These are phyloP conservation scores for Phyllotis vaccarum DNA, from an alignment of 2,797 vertebrate genomes.

Conservation along the genomic window DNA sequence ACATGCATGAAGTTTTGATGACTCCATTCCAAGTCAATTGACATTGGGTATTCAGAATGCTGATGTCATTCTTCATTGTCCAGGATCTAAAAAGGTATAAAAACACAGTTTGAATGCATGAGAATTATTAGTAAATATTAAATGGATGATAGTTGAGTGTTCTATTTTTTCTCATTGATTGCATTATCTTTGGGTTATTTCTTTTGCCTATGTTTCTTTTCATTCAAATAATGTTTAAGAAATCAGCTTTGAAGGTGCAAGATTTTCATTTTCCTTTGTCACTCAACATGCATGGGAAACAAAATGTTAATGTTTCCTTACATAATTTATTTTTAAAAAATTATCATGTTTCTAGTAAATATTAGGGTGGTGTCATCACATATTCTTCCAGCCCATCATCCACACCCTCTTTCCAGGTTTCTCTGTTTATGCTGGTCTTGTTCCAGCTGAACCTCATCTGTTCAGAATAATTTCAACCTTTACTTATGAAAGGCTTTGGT, in stretches of 20 bases:
- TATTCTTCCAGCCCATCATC: neutral
- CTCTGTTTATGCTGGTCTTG: conserved; percentile 51
- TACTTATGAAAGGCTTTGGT: conserved; percentile 70
- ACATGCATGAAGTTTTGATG: conserved; percentile 65
- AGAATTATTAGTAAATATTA: conserved; percentile 66
- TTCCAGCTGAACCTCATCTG: conserved; percentile 61
- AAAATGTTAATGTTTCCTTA: conserved; percentile 33
- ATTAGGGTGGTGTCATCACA: neutral
- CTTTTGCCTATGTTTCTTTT: conserved; percentile 60
- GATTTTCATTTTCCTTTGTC: neutral
- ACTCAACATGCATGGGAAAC: neutral
- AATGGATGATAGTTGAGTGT: conserved; percentile 31
- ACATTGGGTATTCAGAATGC: conserved; percentile 68
- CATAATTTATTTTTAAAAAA: conserved; percentile 11
- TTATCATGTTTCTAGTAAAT: conserved; percentile 1
- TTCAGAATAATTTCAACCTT: conserved; percentile 76
- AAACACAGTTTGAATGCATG: conserved; percentile 60
- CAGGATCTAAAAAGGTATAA: conserved; percentile 64
- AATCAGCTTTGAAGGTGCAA: conserved; percentile 32
- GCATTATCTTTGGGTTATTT: conserved; percentile 28
- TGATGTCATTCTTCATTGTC: conserved; percentile 64
- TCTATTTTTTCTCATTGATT: conserved; percentile 70
- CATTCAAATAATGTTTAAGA: conserved; percentile 72
- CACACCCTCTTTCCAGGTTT: neutral
- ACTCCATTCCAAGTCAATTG: conserved; percentile 62